These are phyloP conservation scores for Tiliacea citrago DNA, from an alignment of 2,888 invertebrate species.

Conservation along the genomic window DNA sequence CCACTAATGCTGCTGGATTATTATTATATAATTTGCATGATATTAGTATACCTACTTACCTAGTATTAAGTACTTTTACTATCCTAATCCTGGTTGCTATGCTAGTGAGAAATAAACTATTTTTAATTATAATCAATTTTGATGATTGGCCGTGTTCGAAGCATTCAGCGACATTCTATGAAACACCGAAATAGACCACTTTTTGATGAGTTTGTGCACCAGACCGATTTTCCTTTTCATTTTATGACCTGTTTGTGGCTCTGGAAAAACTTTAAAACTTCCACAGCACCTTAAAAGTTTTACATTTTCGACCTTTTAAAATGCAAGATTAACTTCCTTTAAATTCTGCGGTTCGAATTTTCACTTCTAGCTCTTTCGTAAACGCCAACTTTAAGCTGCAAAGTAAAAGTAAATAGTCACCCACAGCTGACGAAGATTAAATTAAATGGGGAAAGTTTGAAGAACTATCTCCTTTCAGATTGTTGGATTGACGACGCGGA, in stretches of 20 bases:
- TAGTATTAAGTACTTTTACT: no score
- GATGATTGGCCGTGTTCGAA: neutral
- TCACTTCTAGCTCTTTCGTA: conserved; percentile 53
- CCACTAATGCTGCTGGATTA: no score
- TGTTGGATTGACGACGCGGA: conserved; percentile 53
- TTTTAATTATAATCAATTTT: no score
- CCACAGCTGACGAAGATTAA: conserved; percentile 63
- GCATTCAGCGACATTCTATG: neutral
- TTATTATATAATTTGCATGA: no score
- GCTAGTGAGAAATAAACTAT: no score
- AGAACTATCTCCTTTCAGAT: conserved; percentile 57
- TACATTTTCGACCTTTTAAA: conserved; percentile 10
- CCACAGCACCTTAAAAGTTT: neutral
- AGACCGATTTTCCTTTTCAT: neutral
- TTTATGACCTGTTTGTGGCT: neutral
- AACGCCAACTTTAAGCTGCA: conserved; percentile 51
- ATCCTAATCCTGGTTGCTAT: no score
- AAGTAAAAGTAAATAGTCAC: conserved; percentile 59
- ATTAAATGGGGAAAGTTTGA: conserved; percentile 62
- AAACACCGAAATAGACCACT: neutral
- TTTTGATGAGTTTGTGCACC: neutral
- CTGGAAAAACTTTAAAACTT: neutral
- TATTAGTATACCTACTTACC: no score
- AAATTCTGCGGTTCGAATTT: conserved; percentile 31
- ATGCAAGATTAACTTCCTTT: conserved; percentile 20